phyloP scores from a whole-genome alignment of 2,113 vertebrate species.

The Alectura lathami region DNA sequence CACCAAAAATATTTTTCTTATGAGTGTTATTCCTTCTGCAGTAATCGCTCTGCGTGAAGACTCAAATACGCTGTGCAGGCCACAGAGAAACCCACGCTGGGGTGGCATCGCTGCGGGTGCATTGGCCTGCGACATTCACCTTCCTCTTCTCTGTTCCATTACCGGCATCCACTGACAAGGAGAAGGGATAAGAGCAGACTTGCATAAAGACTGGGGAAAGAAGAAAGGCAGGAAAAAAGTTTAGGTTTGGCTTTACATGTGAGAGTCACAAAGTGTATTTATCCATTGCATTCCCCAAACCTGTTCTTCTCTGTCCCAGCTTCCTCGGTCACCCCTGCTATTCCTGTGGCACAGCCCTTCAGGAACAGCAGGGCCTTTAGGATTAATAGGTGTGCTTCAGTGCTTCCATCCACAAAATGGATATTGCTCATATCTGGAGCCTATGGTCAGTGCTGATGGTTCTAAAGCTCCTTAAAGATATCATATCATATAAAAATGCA shows the following conservation, averaged over 20 bases:
- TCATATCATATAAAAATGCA: neutral
- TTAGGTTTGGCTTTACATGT: neutral
- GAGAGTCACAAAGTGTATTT: neutral
- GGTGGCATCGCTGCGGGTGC: accelerated
- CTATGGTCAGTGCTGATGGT: neutral
- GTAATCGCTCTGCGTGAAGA: neutral
- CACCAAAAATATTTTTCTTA: neutral
- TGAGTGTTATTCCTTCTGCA: neutral
- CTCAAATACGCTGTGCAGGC: neutral
- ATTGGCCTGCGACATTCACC: neutral
- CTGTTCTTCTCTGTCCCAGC: neutral
- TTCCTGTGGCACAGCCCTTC: neutral
- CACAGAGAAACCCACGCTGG: neutral
- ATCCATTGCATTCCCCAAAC: neutral
- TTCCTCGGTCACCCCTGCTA: accelerated
- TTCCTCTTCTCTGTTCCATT: neutral
- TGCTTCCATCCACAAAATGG: neutral
- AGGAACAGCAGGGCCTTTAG: neutral
- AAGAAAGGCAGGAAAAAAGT: neutral
- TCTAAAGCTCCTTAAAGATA: constrained; percentile 10
- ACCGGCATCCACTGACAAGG: neutral
- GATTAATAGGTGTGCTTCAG: neutral
- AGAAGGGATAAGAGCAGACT: neutral
- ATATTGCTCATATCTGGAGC: neutral
- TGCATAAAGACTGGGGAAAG: neutral